A percentile compares a stretch with the other conserved stretches of the same genome.
Conservation (phyloP, 2,888 invertebrate species). For the Vesta saturnalis region DNA sequence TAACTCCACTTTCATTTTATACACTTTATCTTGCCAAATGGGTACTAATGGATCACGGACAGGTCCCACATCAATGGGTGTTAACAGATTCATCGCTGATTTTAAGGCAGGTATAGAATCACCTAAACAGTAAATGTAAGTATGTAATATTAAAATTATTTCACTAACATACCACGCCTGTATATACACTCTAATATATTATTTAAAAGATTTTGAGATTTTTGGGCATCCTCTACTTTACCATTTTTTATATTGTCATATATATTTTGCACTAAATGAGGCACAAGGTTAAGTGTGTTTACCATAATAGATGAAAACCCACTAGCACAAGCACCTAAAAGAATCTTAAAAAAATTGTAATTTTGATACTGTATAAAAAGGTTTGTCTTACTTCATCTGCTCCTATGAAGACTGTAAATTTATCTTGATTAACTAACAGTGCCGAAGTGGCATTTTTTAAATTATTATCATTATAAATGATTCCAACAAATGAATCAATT, state of each 20-base stretch:
- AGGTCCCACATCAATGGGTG: constrained; percentile 43
- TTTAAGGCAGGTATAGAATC: constrained; percentile 46
- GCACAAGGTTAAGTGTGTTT: constrained; percentile 71
- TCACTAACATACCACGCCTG: constrained; percentile 62
- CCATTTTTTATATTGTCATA: constrained; percentile 65
- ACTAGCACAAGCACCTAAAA: constrained; percentile 70
- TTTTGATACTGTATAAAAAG: too few relatives aligned
- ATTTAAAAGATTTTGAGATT: constrained; percentile 66
- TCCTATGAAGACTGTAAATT: constrained; percentile 56
- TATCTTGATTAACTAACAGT: constrained; percentile 54
- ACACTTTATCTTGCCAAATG: constrained; percentile 46
- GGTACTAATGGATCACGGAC: constrained; percentile 48
- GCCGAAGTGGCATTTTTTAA: constrained; percentile 54
- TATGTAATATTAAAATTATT: background rate
- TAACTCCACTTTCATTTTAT: constrained; percentile 46
- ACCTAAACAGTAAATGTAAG: constrained; percentile 37
- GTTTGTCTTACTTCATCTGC: constrained; percentile 56
- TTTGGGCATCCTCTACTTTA: constrained; percentile 64
- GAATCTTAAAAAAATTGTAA: constrained; percentile 62
- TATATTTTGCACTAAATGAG: constrained; percentile 68
- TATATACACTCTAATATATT: constrained; percentile 65
- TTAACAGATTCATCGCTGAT: constrained; percentile 48
- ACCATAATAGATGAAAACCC: constrained; percentile 76
- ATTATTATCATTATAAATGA: constrained; percentile 56
- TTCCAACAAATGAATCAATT: constrained; percentile 58